phyloP scores from a whole-genome alignment of 2,888 invertebrate species.

The Ecdyonurus torrentis region DNA sequence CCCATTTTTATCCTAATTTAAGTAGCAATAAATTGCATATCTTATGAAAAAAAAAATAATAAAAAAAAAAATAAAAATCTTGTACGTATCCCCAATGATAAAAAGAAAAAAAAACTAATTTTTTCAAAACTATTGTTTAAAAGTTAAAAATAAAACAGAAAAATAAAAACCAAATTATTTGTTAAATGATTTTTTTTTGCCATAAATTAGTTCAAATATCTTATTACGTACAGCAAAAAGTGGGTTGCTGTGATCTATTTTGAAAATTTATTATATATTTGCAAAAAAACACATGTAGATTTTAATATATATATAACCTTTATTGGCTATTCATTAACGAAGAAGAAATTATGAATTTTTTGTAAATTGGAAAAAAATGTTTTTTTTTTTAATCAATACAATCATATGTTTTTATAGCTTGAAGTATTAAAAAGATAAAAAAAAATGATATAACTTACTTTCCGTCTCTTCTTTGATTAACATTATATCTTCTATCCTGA shows the following conservation, averaged over 20 bases:
- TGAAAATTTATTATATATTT: not conserved
- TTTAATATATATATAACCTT: not conserved
- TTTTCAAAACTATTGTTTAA: not conserved
- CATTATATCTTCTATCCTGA: not conserved
- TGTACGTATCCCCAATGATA: too few species aligned
- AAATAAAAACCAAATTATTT: not conserved
- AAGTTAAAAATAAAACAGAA: not conserved
- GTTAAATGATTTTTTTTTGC: not conserved
- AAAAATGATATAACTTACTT: not conserved
- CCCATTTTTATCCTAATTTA: too few species aligned
- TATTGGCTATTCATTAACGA: too few species aligned
- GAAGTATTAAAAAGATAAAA: too few species aligned
- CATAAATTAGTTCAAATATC: not conserved
- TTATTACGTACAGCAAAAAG: not conserved
- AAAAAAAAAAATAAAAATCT: too few species aligned
- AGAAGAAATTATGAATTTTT: too few species aligned
- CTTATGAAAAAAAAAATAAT: too few species aligned
- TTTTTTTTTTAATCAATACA: too few species aligned
- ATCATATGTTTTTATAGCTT: too few species aligned
- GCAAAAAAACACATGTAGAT: not conserved
- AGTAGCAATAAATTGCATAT: too few species aligned
- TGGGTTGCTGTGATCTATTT: not conserved
- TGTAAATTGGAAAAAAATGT: too few species aligned
- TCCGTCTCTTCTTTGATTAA: not conserved
- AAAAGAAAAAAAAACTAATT: too few species aligned